A percentile compares a stretch with the other conserved stretches of the same genome.
Evolutionary conservation across 2,888 invertebrate species (phyloP).

Genomic region (Byasa hedistus): DNA sequence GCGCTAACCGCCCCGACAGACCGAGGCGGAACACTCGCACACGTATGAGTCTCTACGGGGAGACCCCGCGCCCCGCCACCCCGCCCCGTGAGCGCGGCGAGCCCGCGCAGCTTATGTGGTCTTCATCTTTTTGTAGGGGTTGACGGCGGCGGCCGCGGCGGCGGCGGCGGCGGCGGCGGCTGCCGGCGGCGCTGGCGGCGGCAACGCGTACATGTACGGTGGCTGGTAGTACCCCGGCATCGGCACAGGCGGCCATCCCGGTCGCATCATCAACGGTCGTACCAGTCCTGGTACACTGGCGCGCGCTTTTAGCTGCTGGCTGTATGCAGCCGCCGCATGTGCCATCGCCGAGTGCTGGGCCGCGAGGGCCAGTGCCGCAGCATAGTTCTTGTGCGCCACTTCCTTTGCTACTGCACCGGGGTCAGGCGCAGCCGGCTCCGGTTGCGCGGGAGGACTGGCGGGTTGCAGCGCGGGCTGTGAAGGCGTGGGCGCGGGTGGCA

Average conservation of each 20-base stretch:
- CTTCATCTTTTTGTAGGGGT: constrained; percentile 95
- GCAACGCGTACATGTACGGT: constrained; percentile 76
- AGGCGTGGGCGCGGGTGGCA: constrained; percentile 47
- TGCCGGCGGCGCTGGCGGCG: constrained; percentile 69
- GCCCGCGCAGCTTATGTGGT: constrained; percentile 82
- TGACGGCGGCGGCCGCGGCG: constrained; percentile 78
- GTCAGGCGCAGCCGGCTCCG: constrained; percentile 63
- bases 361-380: constrained; percentile 81
- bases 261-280: constrained; percentile 71
- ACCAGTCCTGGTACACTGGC: constrained; percentile 75
- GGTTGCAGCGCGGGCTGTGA: constrained; percentile 64
- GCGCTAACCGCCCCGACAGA: constrained; percentile 75
- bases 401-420: constrained; percentile 87
- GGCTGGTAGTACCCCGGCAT: constrained; percentile 75
- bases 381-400: constrained; percentile 90
- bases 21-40: constrained; percentile 72
- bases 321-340: constrained; percentile 69
- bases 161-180: constrained; percentile 67
- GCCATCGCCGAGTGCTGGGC: constrained; percentile 68
- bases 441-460: constrained; percentile 58
- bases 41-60: constrained; percentile 76
- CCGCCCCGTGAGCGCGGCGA: constrained; percentile 61
- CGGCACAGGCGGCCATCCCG: constrained; percentile 72
- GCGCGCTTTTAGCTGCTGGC: constrained; percentile 84
- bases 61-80: constrained; percentile 76